A percentile compares a stretch with the other conserved stretches of the same genome.
Conservation (phyloP, 2,888 invertebrate genomes). For the Orgyia antiqua region DNA sequence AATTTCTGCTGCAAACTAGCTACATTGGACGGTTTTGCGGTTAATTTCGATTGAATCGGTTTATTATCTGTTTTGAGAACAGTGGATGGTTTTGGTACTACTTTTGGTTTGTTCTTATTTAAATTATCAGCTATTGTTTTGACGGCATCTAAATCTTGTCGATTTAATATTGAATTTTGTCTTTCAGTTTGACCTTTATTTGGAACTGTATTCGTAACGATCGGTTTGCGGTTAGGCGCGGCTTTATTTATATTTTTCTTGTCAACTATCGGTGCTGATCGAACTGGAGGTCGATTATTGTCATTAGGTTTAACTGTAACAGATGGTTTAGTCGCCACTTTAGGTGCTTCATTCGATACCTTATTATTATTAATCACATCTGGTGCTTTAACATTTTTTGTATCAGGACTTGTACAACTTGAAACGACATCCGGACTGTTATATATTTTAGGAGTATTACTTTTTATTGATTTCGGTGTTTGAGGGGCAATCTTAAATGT, state of each 20-base stretch:
- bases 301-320: slow-evolving; percentile 60
- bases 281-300: slow-evolving; percentile 58
- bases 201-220: slow-evolving; percentile 39
- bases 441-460: slow-evolving; percentile 46
- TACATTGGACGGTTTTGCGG: slow-evolving; percentile 82
- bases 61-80: slow-evolving; percentile 52
- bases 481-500: slow-evolving; percentile 61
- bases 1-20: slow-evolving; percentile 89
- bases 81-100: slow-evolving; percentile 60
- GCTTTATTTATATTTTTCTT: slow-evolving; percentile 54
- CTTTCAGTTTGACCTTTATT: slow-evolving; percentile 45
- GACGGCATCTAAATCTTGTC: slow-evolving; percentile 62
- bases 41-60: slow-evolving; percentile 61
- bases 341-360: slow-evolving; percentile 58
- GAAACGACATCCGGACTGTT: slow-evolving; percentile 87
- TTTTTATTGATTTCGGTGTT: slow-evolving; percentile 59
- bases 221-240: slow-evolving; percentile 46
- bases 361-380: slow-evolving; percentile 80
- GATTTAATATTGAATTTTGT: slow-evolving; percentile 41
- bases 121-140: slow-evolving; percentile 67
- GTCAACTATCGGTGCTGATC: slow-evolving; percentile 56
- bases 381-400: slow-evolving; percentile 76
- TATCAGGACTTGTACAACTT: slow-evolving; percentile 79
- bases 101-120: slow-evolving; percentile 69
- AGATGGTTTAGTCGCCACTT: slow-evolving; percentile 62